Conservation (phyloP, 2,113 vertebrate species). For the Atlantisia rogersi region DNA sequence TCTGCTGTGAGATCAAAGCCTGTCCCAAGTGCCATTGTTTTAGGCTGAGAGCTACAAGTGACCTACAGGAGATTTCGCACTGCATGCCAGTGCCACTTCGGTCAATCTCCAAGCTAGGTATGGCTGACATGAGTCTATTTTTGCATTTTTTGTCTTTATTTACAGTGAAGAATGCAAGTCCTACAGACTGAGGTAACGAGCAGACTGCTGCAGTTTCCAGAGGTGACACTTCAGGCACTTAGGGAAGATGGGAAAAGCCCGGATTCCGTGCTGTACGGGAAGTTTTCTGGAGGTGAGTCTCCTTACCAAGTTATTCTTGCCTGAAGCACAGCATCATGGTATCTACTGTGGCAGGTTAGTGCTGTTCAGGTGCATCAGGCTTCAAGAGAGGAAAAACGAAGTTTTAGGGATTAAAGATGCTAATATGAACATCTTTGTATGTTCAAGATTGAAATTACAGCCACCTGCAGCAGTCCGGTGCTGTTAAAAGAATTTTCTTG, state of each 20-base stretch:
- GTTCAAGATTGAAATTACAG: neutral
- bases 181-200: constrained; percentile 90
- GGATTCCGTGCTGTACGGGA: constrained; percentile 86
- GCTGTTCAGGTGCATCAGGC: neutral
- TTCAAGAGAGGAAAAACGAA: neutral
- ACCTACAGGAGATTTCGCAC: no score
- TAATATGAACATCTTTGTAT: neutral
- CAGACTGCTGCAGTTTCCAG: constrained; percentile 89
- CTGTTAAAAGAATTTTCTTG: neutral
- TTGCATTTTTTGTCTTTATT: neutral
- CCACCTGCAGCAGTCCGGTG: neutral
- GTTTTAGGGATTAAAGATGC: neutral
- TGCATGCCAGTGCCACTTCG: neutral
- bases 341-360: neutral
- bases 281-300: constrained; percentile 85
- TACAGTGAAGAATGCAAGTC: constrained; percentile 87
- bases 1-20: no score
- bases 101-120: neutral
- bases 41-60: no score
- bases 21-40: no score
- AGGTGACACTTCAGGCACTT: constrained; percentile 88
- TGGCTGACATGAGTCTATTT: neutral
- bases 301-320: rapidly evolving
- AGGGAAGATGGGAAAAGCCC: constrained; percentile 87
- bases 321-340: neutral